Evolutionary conservation across 2,113 vertebrate species (phyloP), one percentile per base, ranked within the genome.

Genomic region (Arothron firmamentum): DNA sequence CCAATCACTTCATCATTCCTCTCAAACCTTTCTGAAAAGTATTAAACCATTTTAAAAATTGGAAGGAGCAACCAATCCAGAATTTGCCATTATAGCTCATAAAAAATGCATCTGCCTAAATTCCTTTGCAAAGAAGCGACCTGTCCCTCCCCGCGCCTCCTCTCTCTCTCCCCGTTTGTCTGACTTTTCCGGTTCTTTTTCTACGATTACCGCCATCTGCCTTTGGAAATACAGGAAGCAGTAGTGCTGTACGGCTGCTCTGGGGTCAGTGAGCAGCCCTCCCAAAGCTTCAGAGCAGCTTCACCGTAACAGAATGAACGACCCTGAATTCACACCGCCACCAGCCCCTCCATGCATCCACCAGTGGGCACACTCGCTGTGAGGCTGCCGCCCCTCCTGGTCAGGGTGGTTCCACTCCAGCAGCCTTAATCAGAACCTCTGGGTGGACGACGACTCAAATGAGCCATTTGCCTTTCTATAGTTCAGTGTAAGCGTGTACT

Each of bases 201-300:
- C 56, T 78, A 74, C 28, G 7, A 73, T 65, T 49, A 83, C 83
- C 88, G 61, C 53, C 46, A 84, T 85, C 79, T 89, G 90, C 89
- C 88, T 91, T 89, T 88, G 67, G 60, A 59, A 71, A 62, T 77
- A 56, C 80, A 78, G 74, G 63, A 71, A 77, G 75, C 62, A 55
- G 56, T 67, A 67, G 70, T 49, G 60, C 75, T 73, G 71, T 52
- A 38, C 9, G 34, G 34, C 9, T 38, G 34, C 34, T 38, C 34
- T 12, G 34, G 34, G 28, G 34, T 11, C 34, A 28, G 5, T 28
- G 21, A 23, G 21, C 21, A 23, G 21, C 75, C 34, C 48, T 13
- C 56, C 65, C 75, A 34, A 82, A 82, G 70, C 74, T 70, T 77
- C 59, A 65, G 60, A 79, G 79, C 65, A 74, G 79, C 75, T 81